Conservation (phyloP, 2,888 invertebrate species). For the Andricus curvator region DNA sequence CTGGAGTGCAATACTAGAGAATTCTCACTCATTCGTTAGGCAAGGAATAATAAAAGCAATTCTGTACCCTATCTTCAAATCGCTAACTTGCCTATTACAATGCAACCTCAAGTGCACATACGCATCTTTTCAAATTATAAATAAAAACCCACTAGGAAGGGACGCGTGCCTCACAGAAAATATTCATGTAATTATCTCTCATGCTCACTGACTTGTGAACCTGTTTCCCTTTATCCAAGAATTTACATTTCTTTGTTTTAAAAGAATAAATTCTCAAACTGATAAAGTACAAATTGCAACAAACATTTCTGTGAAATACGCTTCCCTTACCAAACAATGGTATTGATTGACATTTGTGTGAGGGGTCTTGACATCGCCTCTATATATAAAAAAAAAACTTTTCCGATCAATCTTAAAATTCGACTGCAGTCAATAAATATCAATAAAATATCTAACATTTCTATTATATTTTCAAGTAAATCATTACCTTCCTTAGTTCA, state of each 20-base stretch:
- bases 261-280: not conserved
- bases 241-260: slow-evolving; percentile 2
- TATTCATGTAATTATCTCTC: slow-evolving; percentile 3
- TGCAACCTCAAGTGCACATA: slow-evolving; percentile 16
- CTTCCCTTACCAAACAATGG: slow-evolving; percentile 21
- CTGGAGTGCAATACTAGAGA: slow-evolving; percentile 71
- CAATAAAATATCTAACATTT: slow-evolving; percentile 77
- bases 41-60: slow-evolving; percentile 54
- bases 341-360: slow-evolving; percentile 31
- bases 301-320: slow-evolving; percentile 36
- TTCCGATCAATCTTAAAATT: slow-evolving; percentile 42
- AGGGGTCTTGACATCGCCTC: slow-evolving; percentile 30
- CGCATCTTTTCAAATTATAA: slow-evolving; percentile 26
- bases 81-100: slow-evolving; percentile 42
- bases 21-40: slow-evolving; percentile 57
- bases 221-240: slow-evolving; percentile 20
- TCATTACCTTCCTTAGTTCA: slow-evolving; percentile 65
- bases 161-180: slow-evolving; percentile 40
- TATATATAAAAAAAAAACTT: slow-evolving; percentile 37
- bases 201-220: slow-evolving; percentile 13
- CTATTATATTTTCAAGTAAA: slow-evolving; percentile 74
- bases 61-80: slow-evolving; percentile 51
- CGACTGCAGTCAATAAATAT: slow-evolving; percentile 71
- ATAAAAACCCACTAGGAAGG: slow-evolving; percentile 28
- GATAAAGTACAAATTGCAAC: not conserved